Evolutionary conservation across 2,113 vertebrate genomes (phyloP), one percentile per base, ranked within the genome.

Genomic region (Fregetta grallaria): DNA sequence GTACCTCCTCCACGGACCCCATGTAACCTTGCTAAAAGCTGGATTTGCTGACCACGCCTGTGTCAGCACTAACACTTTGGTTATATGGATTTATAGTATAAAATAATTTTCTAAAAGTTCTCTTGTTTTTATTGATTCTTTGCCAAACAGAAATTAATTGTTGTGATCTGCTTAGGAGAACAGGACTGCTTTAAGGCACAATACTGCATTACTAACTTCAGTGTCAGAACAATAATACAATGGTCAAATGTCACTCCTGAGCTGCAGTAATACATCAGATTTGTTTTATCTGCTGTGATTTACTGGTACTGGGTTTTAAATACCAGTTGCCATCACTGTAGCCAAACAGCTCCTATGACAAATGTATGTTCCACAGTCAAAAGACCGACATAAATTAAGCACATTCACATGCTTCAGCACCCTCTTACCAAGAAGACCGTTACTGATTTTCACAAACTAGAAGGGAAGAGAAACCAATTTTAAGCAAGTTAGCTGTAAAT

Each of bases 301-400:
- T 96, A 94, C 53, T 90, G 27, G 75, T 55, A 92, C 96, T 78
- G 55, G 47, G 29, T 77, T 94, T 97, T 93, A 94, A 85, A 95
- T 80, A 84, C 74, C 45, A 27, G 55, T 84, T 94, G 65, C 82
- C 18, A 72, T 95, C 29, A 52, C 88, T 98, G 95, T 98, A 98
- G 75, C 94, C 87, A 7, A 98, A 90, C 47, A 67, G 75, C 18
- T 93, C 12, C 50, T 86, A 45, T 90, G 78, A 80, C 0, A 4
- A 88, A 86, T 93, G 15, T 82, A 86, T 90, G 55, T 88, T 82
- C 55, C 26, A 16, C 81, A 82, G 90, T 94, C 88, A 76, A 66
- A 96, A 88, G 90, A 34, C 26, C 14, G 11, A 71, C 50, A 88
- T 96, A 92, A 95, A 96, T 93, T 76, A 92, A 87, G 18, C 50